These are phyloP conservation scores for Actias luna DNA, from an alignment of 2,888 invertebrate genomes.

Conservation along the genomic window DNA sequence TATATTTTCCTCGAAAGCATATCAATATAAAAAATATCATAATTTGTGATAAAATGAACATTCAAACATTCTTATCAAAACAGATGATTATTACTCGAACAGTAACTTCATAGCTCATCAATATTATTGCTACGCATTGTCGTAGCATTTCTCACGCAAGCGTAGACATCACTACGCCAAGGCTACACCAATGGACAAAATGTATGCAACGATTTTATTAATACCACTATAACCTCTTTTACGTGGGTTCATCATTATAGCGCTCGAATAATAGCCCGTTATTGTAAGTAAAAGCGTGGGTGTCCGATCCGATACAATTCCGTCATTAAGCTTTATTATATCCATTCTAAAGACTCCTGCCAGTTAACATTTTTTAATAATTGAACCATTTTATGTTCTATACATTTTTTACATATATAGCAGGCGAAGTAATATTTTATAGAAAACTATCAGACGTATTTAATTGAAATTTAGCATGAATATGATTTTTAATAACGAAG, in stretches of 20 bases:
- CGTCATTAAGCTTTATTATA: background rate
- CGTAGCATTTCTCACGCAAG: constrained; percentile 4
- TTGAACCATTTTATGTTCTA: background rate
- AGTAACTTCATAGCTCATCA: too few species aligned
- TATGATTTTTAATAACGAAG: too few species aligned
- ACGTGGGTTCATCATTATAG: background rate
- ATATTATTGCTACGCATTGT: constrained; percentile 2
- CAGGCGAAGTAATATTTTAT: too few species aligned
- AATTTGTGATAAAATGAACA: too few species aligned
- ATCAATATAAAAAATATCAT: too few species aligned
- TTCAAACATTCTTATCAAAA: too few species aligned
- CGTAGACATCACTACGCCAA: constrained; percentile 7
- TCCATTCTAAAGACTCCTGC: background rate
- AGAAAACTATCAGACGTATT: too few species aligned
- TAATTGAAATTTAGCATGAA: too few species aligned
- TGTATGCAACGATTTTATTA: background rate
- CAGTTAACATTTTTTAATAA: background rate
- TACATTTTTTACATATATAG: background rate
- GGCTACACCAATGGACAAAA: background rate
- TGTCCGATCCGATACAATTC: background rate
- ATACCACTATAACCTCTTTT: background rate
- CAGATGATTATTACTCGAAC: too few species aligned
- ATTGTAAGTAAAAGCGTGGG: background rate
- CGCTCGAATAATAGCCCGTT: background rate
- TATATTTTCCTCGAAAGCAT: too few species aligned